phyloP scores from a whole-genome alignment of 2,888 invertebrate species.

The Allacma fusca region DNA sequence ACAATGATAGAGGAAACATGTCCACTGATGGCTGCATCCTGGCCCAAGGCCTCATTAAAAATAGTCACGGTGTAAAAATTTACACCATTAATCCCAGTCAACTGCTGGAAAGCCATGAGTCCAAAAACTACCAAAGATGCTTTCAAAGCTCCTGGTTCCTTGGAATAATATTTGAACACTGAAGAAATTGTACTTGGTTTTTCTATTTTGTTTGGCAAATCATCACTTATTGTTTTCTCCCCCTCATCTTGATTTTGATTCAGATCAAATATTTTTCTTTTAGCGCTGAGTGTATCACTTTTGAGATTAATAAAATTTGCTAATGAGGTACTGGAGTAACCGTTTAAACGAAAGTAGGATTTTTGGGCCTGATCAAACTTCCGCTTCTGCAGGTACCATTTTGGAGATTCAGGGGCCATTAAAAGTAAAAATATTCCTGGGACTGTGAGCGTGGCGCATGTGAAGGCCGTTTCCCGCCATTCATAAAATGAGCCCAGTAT shows the following conservation, averaged over 20 bases:
- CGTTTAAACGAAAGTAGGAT: conserved; percentile 50
- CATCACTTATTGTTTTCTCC: not conserved
- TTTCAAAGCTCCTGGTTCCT: conserved; percentile 45
- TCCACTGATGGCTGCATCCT: conserved; percentile 42
- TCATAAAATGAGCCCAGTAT: conserved; percentile 52
- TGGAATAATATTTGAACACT: not conserved
- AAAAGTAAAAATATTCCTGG: conserved; percentile 51
- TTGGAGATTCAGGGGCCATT: conserved; percentile 56
- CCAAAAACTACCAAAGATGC: conserved; percentile 52
- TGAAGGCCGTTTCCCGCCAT: conserved; percentile 55
- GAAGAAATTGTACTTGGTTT: not conserved
- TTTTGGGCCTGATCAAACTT: conserved; percentile 49
- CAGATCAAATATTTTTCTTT: conserved; percentile 26
- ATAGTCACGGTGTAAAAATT: conserved; percentile 58
- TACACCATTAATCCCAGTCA: conserved; percentile 54
- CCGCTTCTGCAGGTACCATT: conserved; percentile 44
- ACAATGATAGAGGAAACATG: conserved; percentile 56
- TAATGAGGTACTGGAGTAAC: conserved; percentile 43
- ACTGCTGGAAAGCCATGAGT: conserved; percentile 55
- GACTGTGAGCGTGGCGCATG: conserved; percentile 44
- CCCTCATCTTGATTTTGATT: conserved; percentile 45
- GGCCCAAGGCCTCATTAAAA: conserved; percentile 52
- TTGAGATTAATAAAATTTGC: conserved; percentile 10
- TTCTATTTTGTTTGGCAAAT: no score
- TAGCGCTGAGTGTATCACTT: not conserved